Percentiles rank a stretch among this genome's conserved stretches.
These are phyloP conservation scores for Delphinus delphis DNA, from an alignment of 2,113 vertebrate genomes.

Conservation along the genomic window DNA sequence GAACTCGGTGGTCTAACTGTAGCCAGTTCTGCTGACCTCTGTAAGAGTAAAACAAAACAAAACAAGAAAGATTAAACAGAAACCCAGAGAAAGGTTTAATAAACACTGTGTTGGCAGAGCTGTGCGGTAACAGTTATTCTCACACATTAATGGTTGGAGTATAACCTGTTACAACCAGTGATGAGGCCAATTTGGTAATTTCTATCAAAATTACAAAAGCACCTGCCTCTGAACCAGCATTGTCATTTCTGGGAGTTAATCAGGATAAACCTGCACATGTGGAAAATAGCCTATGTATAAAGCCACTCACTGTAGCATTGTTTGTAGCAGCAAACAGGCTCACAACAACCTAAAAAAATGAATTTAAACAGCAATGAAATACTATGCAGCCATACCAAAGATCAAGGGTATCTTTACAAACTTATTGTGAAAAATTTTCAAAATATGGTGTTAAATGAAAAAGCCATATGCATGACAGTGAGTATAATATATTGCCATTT, in stretches of 20 bases:
- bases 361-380: not conserved
- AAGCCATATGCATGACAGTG: not conserved
- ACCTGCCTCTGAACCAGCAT: not conserved
- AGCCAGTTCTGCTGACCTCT: conserved; percentile 97
- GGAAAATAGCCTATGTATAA: not conserved
- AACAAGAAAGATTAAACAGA: not conserved
- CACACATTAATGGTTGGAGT: no score
- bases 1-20: conserved; percentile 95
- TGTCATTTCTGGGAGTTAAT: not conserved
- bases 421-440: not conserved
- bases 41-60: conserved; percentile 58
- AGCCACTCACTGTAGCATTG: not conserved
- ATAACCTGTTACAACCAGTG: not conserved
- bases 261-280: not conserved
- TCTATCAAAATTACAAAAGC: not conserved
- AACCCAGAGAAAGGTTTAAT: not conserved
- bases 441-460: not conserved
- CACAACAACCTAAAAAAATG: not conserved
- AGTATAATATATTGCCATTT: not conserved
- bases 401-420: not conserved
- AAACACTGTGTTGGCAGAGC: not conserved
- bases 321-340: not conserved
- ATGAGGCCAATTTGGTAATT: not conserved
- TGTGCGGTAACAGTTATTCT: not conserved
- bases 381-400: not conserved